Percentiles rank a stretch among this genome's conserved stretches.
Conservation (phyloP, 2,888 invertebrate genomes). For the Ophioninae sp. region DNA sequence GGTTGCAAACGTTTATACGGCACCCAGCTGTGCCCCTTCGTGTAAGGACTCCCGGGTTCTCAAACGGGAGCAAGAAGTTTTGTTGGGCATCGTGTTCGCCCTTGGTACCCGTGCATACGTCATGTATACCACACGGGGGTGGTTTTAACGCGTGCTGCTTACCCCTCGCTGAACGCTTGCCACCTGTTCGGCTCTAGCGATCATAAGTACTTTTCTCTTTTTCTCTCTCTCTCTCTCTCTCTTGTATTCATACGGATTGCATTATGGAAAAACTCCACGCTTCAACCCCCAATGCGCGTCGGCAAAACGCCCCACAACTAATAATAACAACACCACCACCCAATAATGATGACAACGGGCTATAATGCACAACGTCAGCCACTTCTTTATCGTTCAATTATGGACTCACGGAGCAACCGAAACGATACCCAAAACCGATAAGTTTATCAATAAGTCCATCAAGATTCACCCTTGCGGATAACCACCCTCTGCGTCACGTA, state of each 20-base stretch:
- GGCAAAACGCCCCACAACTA: not conserved
- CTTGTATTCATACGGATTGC: constrained; percentile 4
- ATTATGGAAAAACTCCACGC: not conserved
- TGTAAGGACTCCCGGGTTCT: constrained; percentile 57
- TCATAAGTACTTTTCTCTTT: constrained; percentile 46
- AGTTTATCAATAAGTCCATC: constrained; percentile 47
- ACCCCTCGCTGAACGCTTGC: constrained; percentile 76
- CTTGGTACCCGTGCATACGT: constrained; percentile 21
- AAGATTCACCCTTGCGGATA: not conserved
- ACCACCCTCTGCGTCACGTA: too few species aligned
- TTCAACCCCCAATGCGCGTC: not conserved
- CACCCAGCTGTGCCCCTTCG: constrained; percentile 76
- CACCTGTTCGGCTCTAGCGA: constrained; percentile 74
- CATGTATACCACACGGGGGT: constrained; percentile 70
- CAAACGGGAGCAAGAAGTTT: constrained; percentile 54
- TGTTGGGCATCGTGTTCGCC: constrained; percentile 41
- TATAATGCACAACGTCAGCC: constrained; percentile 43
- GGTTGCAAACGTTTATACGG: constrained; percentile 68
- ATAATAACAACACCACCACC: constrained; percentile 26
- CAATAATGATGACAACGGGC: constrained; percentile 30
- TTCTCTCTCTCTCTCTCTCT: not conserved
- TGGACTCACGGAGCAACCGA: constrained; percentile 37
- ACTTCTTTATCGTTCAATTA: constrained; percentile 61
- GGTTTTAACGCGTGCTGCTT: constrained; percentile 75
- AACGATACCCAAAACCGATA: constrained; percentile 49